Conservation (phyloP, 1,140 invertebrate genomes). For the Brachionus plicatilis region DNA sequence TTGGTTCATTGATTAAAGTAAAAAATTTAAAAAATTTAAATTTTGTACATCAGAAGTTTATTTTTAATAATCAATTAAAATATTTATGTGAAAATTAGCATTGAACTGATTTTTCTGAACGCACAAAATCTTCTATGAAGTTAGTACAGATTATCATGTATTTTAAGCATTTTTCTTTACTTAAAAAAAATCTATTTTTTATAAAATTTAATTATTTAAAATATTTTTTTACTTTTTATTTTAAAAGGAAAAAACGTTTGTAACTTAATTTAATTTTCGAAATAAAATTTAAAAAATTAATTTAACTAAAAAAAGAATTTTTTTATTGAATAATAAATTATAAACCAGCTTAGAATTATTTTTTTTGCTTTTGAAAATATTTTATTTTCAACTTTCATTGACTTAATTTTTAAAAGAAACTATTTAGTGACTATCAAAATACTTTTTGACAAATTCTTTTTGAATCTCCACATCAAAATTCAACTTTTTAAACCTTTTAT, state of each 20-base stretch:
- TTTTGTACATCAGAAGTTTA: background rate
- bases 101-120: too few species aligned
- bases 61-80: too few species aligned
- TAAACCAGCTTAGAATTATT: too few species aligned
- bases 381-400: too few species aligned
- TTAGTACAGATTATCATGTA: constrained; percentile 15
- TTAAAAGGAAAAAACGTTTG: background rate
- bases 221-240: background rate
- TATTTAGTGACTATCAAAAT: too few species aligned
- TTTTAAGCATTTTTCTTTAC: background rate
- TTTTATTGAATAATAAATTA: background rate
- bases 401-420: too few species aligned
- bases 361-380: too few species aligned
- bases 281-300: background rate
- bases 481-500: too few species aligned
- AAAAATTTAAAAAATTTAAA: background rate
- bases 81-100: too few species aligned
- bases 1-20: background rate
- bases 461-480: too few species aligned
- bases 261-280: background rate
- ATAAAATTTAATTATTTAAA: background rate
- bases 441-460: too few species aligned
- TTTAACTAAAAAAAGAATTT: background rate
- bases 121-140: background rate
- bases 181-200: background rate